Conservation (phyloP, 2,797 vertebrate species). For the Ibycter americanus region DNA sequence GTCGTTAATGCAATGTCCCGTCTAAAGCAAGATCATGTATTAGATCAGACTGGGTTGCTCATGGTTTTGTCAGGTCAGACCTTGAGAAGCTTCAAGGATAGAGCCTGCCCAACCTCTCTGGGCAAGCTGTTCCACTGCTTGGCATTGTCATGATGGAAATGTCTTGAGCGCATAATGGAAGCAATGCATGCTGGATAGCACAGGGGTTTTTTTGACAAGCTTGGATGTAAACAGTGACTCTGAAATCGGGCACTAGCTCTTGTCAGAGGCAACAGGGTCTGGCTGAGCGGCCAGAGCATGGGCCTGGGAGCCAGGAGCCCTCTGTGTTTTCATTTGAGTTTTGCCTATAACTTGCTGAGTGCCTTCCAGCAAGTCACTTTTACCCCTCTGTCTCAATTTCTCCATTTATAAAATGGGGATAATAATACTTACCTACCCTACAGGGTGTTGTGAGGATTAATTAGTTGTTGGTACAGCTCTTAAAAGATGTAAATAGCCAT, state of each 20-base stretch:
- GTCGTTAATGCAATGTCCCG: not conserved
- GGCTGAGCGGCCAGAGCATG: not conserved
- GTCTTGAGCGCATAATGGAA: not conserved
- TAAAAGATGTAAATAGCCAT: constrained; percentile 63
- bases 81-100: not conserved
- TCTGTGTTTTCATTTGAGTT: not conserved
- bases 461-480: constrained; percentile 54
- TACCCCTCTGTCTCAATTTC: constrained; percentile 34
- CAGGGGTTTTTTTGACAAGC: not conserved
- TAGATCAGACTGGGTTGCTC: not conserved
- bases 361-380: constrained; percentile 35
- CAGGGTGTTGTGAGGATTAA: constrained; percentile 71
- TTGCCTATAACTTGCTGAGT: not conserved
- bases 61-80: not conserved
- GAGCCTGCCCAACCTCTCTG: not conserved
- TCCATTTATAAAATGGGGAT: constrained; percentile 48
- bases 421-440: constrained; percentile 65
- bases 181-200: not conserved
- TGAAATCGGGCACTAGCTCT: not conserved
- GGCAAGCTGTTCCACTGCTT: not conserved
- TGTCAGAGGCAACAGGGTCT: not conserved
- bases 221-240: not conserved
- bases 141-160: not conserved
- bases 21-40: not conserved
- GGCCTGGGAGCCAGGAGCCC: not conserved